Conservation (phyloP, 2,888 invertebrate species). For the Phalera bucephala region DNA sequence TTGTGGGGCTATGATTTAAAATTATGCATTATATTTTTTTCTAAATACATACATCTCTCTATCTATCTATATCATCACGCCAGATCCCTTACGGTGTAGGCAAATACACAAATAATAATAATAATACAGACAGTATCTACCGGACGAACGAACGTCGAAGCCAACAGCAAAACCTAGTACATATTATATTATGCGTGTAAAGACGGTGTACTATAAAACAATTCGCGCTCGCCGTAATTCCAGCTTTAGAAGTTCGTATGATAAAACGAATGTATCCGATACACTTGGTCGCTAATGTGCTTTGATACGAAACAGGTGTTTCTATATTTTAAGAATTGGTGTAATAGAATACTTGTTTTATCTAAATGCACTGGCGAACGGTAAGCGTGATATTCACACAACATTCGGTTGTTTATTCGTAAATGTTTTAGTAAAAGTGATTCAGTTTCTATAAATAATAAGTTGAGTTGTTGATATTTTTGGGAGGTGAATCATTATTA, state of each 20-base stretch:
- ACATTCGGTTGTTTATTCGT: not conserved
- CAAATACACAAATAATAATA: no score
- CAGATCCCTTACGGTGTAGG: no score
- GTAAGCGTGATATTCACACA: not conserved
- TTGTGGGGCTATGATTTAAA: no score
- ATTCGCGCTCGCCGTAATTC: no score
- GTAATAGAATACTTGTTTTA: constrained; percentile 8
- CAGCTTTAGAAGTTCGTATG: constrained; percentile 7
- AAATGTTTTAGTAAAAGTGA: not conserved
- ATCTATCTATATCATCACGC: no score
- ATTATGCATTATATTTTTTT: no score
- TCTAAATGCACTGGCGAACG: not conserved
- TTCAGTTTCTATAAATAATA: constrained; percentile 1
- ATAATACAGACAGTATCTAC: no score
- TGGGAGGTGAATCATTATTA: not conserved
- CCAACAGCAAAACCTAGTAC: no score
- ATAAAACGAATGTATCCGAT: constrained; percentile 24
- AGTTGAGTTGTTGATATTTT: not conserved
- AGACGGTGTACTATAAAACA: no score
- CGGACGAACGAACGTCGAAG: no score
- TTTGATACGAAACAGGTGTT: constrained; percentile 27
- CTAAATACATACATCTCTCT: no score
- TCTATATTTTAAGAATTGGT: constrained; percentile 12
- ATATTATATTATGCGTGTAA: no score
- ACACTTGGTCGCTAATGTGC: constrained; percentile 26